phyloP scores from a whole-genome alignment of 2,113 vertebrate genomes.

The Rhipidura dahli region DNA sequence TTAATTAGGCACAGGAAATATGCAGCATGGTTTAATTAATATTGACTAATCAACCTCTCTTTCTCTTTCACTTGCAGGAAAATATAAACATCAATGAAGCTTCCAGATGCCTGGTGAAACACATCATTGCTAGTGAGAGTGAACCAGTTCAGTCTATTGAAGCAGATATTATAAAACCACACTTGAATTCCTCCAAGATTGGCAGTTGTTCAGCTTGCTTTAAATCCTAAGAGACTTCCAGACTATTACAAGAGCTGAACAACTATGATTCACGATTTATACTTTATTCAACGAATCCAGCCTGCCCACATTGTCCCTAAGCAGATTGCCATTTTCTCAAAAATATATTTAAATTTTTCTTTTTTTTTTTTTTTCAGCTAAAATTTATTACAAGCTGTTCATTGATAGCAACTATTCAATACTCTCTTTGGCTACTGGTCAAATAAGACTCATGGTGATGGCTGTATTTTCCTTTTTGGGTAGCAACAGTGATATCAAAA shows the following conservation, averaged over 20 bases:
- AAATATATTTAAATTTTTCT: not conserved
- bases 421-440: not conserved
- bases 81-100: conserved; percentile 94
- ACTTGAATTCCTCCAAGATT: conserved; percentile 75
- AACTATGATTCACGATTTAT: not conserved
- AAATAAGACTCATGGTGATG: not conserved
- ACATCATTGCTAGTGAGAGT: conserved; percentile 92
- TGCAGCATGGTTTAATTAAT: not conserved
- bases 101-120: conserved; percentile 92
- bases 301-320: not conserved
- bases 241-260: conserved; percentile 27
- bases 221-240: conserved; percentile 73
- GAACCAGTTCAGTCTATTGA: conserved; percentile 82
- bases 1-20: conserved; percentile 9
- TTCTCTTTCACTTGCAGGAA: conserved; percentile 76
- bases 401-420: not conserved
- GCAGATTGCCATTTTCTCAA: not conserved
- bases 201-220: conserved; percentile 87
- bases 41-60: not conserved
- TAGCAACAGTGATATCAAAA: not conserved
- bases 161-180: conserved; percentile 86
- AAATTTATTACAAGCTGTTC: not conserved
- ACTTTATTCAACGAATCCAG: not conserved
- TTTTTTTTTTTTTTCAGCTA: not conserved
- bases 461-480: not conserved